Percentiles rank a stretch among this genome's conserved stretches.
Evolutionary conservation across 2,888 invertebrate species (phyloP).

Genomic region (Tinea semifulvella): DNA sequence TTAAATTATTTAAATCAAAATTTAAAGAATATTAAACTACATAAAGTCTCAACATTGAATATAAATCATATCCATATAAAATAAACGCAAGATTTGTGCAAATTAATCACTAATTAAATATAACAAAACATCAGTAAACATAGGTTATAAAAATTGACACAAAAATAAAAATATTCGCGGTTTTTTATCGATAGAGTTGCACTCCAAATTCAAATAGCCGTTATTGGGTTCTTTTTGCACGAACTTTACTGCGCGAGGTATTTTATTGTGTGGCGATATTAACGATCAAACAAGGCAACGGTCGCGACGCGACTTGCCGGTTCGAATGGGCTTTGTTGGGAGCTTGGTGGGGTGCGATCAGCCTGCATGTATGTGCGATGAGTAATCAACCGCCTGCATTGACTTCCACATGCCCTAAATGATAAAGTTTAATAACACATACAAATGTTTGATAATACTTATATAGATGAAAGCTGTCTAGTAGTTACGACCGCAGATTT

Average conservation of each 20-base stretch:
- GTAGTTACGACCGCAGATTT: no score
- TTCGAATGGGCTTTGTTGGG: slow-evolving; percentile 29
- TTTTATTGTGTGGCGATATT: slow-evolving; percentile 16
- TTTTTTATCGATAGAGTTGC: neutral
- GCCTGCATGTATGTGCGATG: slow-evolving; percentile 46
- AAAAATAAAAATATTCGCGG: slow-evolving; percentile 4
- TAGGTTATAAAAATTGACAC: slow-evolving; percentile 9
- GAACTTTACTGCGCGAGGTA: neutral
- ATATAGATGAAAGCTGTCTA: no score
- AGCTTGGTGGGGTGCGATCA: slow-evolving; percentile 29
- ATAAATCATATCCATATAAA: neutral
- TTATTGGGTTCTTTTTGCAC: slow-evolving; percentile 1
- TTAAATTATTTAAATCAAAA: neutral
- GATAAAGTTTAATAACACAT: no score
- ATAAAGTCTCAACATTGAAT: neutral
- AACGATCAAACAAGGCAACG: slow-evolving; percentile 51
- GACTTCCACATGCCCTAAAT: no score
- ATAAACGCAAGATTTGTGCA: neutral
- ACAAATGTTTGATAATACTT: no score
- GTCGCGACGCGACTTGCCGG: slow-evolving; percentile 46
- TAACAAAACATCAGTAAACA: neutral
- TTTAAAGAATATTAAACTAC: neutral
- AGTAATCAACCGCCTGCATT: slow-evolving; percentile 47
- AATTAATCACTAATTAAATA: neutral
- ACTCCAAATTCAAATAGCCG: neutral